Evolutionary conservation across 2,113 vertebrate genomes (phyloP).

Genomic region (Paralichthys olivaceus): DNA sequence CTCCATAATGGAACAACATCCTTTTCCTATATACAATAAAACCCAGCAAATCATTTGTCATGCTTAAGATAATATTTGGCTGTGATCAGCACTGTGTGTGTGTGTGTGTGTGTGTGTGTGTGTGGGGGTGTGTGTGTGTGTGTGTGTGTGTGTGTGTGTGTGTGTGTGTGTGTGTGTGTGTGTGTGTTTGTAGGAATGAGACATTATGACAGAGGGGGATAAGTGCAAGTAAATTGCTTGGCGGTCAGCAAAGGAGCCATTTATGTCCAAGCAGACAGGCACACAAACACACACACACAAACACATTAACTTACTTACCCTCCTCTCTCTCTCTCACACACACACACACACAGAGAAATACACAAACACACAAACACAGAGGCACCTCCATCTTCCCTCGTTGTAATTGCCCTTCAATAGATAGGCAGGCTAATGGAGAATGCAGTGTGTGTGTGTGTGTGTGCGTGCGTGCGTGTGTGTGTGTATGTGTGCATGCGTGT

Average conservation of each 20-base stretch:
- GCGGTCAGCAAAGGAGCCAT: slow-evolving; percentile 52
- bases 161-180: not conserved
- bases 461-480: not conserved
- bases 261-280: slow-evolving; percentile 46
- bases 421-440: slow-evolving; percentile 43
- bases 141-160: not conserved
- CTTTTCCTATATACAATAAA: slow-evolving; percentile 10
- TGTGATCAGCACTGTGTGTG: slow-evolving; percentile 2
- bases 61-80: slow-evolving; percentile 50
- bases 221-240: slow-evolving; percentile 69
- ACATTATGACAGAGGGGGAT: slow-evolving; percentile 21
- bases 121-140: not conserved
- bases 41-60: slow-evolving; percentile 34
- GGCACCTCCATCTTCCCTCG: slow-evolving; percentile 35
- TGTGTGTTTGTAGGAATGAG: slow-evolving; percentile 7
- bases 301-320: not conserved
- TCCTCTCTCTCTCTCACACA: not conserved
- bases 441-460: slow-evolving; percentile 15
- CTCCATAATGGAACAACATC: slow-evolving; percentile 27
- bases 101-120: slow-evolving; percentile 25
- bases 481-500: not conserved
- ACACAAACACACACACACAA: slow-evolving; percentile 18
- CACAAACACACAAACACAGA: not conserved
- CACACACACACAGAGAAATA: slow-evolving; percentile 8
- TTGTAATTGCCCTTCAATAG: slow-evolving; percentile 57